Evolutionary conservation across 2,888 invertebrate species (phyloP), one percentile per base, ranked within the genome.

Genomic region (Conops quadrifasciatus): DNA sequence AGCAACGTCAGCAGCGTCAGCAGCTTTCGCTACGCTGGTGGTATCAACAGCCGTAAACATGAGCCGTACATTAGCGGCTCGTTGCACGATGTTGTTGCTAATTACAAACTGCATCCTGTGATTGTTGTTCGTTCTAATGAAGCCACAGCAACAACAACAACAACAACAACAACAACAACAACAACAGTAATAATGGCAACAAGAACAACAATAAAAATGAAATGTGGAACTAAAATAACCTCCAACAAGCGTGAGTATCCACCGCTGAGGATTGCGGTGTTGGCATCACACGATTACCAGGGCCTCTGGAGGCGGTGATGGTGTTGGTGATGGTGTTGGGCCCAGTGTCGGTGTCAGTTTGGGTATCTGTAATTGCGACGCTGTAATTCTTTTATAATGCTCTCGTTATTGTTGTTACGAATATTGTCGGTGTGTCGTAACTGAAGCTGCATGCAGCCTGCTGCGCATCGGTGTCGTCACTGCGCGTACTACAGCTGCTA

Each of bases 81-180:
- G 67, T 56, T 68, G 62, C 51, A 67, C 58, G 68, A 24, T 62
- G 68, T 49, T 36, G 60, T 36, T 68, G 71, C 67, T 73, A 73
- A 73, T 73, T 73, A 73, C 71, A 71, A 71, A 71, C 71, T 70
- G 67, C 69, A 58, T 71, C 71, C 71, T 70, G 67, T 58, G 73
- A 73, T 67, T 59, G 67, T 60, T 59, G 58, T 63, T 36, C 68
- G 62, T 60, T 68, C 68, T 68, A 68, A 68, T 68, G 68, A 68
- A 68, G 36, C 60, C 26, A 58, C 60, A 66, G 21, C 53, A 66
- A 53, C 30, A 66, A 19, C 53, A 65, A 28, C 51, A 30, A 36
- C 4, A 30, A 21, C 36, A 66, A 21, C 53, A 66, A 53, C 28
- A 66, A 36, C 53, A 65, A 49, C 30, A 30, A 53, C 4, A 30